Evolutionary conservation across 2,797 vertebrate genomes (phyloP).

Genomic region (Paguma larvata): DNA sequence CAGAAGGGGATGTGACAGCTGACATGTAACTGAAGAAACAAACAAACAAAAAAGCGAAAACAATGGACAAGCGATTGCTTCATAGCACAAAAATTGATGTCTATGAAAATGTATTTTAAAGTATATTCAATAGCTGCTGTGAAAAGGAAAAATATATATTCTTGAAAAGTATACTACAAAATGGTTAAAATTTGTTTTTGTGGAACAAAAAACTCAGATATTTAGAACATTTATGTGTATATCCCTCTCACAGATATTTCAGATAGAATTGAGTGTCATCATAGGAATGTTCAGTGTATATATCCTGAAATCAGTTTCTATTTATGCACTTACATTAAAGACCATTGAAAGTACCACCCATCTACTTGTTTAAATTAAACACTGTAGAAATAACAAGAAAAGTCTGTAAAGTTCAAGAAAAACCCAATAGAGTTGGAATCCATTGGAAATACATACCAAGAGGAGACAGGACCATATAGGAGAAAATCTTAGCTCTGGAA

Average conservation of each 20-base stretch:
- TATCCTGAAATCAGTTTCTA: neutral
- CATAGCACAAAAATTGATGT: neutral
- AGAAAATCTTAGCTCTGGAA: neutral
- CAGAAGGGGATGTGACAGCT: slow-evolving; percentile 67
- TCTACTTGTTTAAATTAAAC: neutral
- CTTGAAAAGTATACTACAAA: neutral
- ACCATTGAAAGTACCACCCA: neutral
- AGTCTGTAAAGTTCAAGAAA: neutral
- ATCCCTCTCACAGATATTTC: neutral
- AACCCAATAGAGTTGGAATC: neutral
- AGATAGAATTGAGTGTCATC: neutral
- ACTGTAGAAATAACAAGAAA: neutral
- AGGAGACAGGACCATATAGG: neutral
- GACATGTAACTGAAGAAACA: slow-evolving; percentile 54
- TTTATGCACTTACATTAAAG: neutral
- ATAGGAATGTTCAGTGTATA: neutral
- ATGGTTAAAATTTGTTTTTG: slow-evolving; percentile 26
- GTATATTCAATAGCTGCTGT: neutral
- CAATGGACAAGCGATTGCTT: neutral
- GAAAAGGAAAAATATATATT: slow-evolving; percentile 8
- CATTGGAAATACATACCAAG: neutral
- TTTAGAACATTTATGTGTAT: neutral
- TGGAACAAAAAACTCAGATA: neutral
- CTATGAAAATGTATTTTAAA: slow-evolving; percentile 28
- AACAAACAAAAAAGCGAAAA: neutral